Conservation (phyloP, 2,797 vertebrate genomes). For the Silurus lanzhouensis region DNA sequence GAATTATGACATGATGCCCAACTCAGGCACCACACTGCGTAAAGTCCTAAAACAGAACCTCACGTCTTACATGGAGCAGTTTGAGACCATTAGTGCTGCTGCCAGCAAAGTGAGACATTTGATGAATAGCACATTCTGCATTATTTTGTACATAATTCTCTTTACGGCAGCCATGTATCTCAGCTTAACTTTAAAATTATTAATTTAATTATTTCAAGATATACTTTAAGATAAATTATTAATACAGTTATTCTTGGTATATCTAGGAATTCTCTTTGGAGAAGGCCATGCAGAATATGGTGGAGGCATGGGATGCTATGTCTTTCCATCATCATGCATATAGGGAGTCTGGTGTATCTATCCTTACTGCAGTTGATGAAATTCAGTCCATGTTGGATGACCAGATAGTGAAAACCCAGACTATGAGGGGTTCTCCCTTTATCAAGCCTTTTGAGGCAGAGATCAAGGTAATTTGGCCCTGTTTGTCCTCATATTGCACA, state of each 20-base stretch:
- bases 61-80: slow-evolving; percentile 78
- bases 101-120: slow-evolving; percentile 87
- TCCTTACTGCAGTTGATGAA: slow-evolving; percentile 89
- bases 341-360: slow-evolving; percentile 86
- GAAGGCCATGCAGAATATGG: slow-evolving; percentile 88
- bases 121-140: too few species aligned
- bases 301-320: slow-evolving; percentile 79
- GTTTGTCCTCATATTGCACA: neutral
- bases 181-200: neutral
- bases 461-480: slow-evolving; percentile 79
- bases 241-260: neutral
- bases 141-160: neutral
- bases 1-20: slow-evolving; percentile 86
- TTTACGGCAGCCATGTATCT: neutral
- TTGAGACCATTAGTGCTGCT: slow-evolving; percentile 84
- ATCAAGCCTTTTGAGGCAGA: slow-evolving; percentile 90
- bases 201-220: slow-evolving; percentile 10
- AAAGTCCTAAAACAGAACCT: slow-evolving; percentile 90
- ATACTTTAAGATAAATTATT: neutral
- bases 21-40: slow-evolving; percentile 86
- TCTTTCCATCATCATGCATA: slow-evolving; percentile 82
- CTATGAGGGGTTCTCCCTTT: slow-evolving; percentile 93
- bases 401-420: slow-evolving; percentile 95
- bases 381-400: slow-evolving; percentile 91
- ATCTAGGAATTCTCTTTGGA: slow-evolving; percentile 91